Conservation (phyloP, 1,140 invertebrate species). For the Thrips palmi region DNA sequence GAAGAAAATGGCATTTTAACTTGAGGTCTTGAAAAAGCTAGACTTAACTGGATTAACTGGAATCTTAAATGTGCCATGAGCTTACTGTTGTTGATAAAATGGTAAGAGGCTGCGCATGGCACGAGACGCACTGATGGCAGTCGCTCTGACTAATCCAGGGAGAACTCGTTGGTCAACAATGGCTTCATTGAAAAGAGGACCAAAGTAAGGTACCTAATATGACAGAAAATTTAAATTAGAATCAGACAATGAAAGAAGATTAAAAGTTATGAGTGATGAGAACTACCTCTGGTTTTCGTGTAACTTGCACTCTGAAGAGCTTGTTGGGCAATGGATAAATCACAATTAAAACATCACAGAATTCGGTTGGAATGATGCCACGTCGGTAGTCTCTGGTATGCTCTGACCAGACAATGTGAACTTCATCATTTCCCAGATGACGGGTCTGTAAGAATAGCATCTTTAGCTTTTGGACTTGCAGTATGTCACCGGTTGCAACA, state of each 20-base stretch:
- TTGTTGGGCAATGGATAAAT: slow-evolving; percentile 82
- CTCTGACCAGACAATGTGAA: slow-evolving; percentile 99
- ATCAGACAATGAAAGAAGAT: background rate
- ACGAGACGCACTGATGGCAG: slow-evolving; percentile 80
- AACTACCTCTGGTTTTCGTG: slow-evolving; percentile 64
- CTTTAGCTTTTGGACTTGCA: slow-evolving; percentile 1
- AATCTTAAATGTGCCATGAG: slow-evolving; percentile 9
- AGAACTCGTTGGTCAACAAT: slow-evolving; percentile 68
- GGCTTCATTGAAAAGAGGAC: slow-evolving; percentile 88
- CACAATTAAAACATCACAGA: slow-evolving; percentile 95
- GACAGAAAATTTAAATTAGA: slow-evolving; percentile 4
- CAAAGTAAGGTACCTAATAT: slow-evolving; percentile 76
- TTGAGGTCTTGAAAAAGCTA: background rate
- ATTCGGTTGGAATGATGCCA: slow-evolving; percentile 96
- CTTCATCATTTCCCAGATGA: slow-evolving; percentile 96
- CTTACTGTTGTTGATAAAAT: slow-evolving; percentile 82
- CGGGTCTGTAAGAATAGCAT: slow-evolving; percentile 44
- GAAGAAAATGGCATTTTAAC: slow-evolving; percentile 15
- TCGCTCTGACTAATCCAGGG: slow-evolving; percentile 75
- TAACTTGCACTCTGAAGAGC: slow-evolving; percentile 64
- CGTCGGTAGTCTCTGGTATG: slow-evolving; percentile 86
- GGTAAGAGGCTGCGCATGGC: slow-evolving; percentile 73
- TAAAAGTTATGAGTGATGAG: slow-evolving; percentile 5
- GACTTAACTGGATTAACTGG: background rate
- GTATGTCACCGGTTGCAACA: background rate